Evolutionary conservation across 2,888 invertebrate species (phyloP), one percentile per base, ranked within the genome.

Genomic region (Thymelicus acteon): DNA sequence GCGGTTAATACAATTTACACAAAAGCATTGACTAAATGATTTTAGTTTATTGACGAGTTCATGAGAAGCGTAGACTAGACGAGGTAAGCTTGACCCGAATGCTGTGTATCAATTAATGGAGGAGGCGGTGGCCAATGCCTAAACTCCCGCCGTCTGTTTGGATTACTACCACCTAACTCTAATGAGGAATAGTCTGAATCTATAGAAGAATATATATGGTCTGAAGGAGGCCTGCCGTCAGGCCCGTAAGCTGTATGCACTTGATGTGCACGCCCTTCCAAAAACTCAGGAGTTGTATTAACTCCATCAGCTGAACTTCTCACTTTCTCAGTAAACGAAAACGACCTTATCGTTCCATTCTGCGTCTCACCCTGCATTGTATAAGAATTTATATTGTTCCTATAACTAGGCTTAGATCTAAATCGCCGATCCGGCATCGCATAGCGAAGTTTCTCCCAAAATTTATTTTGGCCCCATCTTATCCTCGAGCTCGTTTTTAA

Each of bases 381-480:
- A 88, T 97, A 97, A 77, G 97, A 97, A 90, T 97, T 97, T 82
- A 97, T 97, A 84, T 97, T 97, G 77, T 96, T 95, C 79, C 97
- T 95, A 82, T 97, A 97, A 80, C 96, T 95, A 75, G 91, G 85
- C 81, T 92, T 91, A 47, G 85, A 81, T 82, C 88, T 91, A 77
- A 82, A 85, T 77, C 87, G 95, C 77, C 96, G 95, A 81, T 97
- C 96, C 40, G 98, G 98, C 95, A 98, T 96, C 73, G 97, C 96
- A 86, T 97, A 98, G 76, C 97, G 95, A 75, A 99, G 93, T 83
- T 97, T 97, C 84, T 98, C 98, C 98, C 98, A 98, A 94, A 99
- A 99, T 84, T 98, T 95, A 81, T 97, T 97, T 88, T 98, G 98
- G 80, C 97, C 97, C 96, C 97, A 97, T 79, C 96, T 95, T 77